Evolutionary conservation across 2,888 invertebrate genomes (phyloP).

Genomic region (Drosophila helvetica): DNA sequence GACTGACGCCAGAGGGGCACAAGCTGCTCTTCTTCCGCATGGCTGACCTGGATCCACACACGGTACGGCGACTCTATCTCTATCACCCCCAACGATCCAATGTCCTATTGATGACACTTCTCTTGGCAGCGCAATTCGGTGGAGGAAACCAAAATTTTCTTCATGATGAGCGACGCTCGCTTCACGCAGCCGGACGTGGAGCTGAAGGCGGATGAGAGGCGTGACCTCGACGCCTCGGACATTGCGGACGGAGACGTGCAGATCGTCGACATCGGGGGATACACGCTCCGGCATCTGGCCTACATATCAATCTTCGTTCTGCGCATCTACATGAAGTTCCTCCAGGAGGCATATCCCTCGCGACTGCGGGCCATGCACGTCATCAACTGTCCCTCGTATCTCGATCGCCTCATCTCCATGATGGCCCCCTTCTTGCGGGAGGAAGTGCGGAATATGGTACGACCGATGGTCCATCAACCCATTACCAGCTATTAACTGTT

Average conservation of each 20-base stretch:
- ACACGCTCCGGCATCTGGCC: slow-evolving; percentile 86
- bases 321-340: slow-evolving; percentile 87
- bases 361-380: slow-evolving; percentile 88
- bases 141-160: slow-evolving; percentile 76
- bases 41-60: slow-evolving; percentile 70
- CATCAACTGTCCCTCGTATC: slow-evolving; percentile 86
- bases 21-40: slow-evolving; percentile 71
- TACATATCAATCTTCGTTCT: slow-evolving; percentile 86
- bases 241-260: slow-evolving; percentile 87
- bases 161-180: slow-evolving; percentile 74
- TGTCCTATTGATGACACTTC: background rate
- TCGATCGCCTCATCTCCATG: slow-evolving; percentile 86
- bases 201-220: background rate
- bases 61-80: slow-evolving; percentile 50
- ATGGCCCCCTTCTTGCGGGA: slow-evolving; percentile 87
- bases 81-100: background rate
- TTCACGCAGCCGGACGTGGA: slow-evolving; percentile 58
- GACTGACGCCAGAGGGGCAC: slow-evolving; percentile 76
- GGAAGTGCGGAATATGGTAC: slow-evolving; percentile 85
- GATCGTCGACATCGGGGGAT: slow-evolving; percentile 88
- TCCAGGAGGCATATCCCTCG: slow-evolving; percentile 89
- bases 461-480: background rate
- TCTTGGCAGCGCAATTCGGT: slow-evolving; percentile 66
- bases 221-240: slow-evolving; percentile 79
- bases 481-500: background rate